Percentiles rank a stretch among this genome's conserved stretches.
These are phyloP conservation scores for Coenonympha glycerion DNA, from an alignment of 2,888 invertebrate genomes.

Conservation along the genomic window DNA sequence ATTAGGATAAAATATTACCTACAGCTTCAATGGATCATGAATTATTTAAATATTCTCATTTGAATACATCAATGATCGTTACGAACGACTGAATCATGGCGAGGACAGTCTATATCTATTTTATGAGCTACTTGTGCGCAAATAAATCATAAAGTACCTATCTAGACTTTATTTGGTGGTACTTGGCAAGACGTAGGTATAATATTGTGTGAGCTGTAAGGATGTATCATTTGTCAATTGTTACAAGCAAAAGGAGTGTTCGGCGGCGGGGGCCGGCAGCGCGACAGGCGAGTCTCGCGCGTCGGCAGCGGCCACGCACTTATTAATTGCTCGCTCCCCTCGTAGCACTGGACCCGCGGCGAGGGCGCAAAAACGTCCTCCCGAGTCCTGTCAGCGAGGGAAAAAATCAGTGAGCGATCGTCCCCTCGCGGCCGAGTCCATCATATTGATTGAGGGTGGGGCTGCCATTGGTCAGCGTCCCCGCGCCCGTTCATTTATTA, in stretches of 20 bases:
- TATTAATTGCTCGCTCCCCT: conserved; percentile 73
- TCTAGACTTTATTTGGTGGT: too few species aligned
- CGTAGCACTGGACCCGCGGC: conserved; percentile 45
- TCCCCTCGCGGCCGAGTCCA: conserved; percentile 76
- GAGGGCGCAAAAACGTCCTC: conserved; percentile 74
- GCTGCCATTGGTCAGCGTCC: conserved; percentile 74
- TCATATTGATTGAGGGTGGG: conserved; percentile 78
- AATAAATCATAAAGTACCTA: not conserved
- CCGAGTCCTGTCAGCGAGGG: conserved; percentile 74
- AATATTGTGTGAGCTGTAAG: conserved; percentile 20
- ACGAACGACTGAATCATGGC: not conserved
- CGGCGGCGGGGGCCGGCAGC: conserved; percentile 28
- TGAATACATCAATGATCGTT: conserved; percentile 8
- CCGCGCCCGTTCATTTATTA: conserved; percentile 77
- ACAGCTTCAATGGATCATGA: conserved; percentile 13
- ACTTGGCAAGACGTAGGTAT: too few species aligned
- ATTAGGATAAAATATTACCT: too few species aligned
- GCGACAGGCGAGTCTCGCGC: conserved; percentile 26
- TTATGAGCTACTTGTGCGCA: too few species aligned
- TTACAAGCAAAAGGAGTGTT: conserved; percentile 55
- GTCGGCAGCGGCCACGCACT: conserved; percentile 49
- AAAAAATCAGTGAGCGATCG: conserved; percentile 77
- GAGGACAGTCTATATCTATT: too few species aligned
- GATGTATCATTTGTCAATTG: conserved; percentile 21
- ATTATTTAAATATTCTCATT: conserved; percentile 11